A percentile compares a stretch with the other conserved stretches of the same genome.
These are phyloP conservation scores for Mycalesis mineus DNA, from an alignment of 2,888 invertebrate genomes.

Conservation along the genomic window DNA sequence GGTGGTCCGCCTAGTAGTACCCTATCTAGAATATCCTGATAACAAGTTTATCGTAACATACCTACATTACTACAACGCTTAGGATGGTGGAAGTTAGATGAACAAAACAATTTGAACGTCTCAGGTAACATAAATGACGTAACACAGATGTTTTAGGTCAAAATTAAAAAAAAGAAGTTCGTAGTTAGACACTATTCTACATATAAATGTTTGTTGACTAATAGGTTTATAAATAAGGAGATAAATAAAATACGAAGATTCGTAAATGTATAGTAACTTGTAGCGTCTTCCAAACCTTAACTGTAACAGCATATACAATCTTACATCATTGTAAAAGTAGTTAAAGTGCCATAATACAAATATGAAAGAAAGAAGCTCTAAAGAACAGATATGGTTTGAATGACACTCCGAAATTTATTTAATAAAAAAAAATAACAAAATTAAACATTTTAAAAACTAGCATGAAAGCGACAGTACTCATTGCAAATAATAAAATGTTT, in stretches of 20 bases:
- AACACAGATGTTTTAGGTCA: not conserved
- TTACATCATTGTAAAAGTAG: not conserved
- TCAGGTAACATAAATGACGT: not conserved
- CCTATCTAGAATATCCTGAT: conserved; percentile 16
- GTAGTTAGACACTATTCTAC: too few species aligned
- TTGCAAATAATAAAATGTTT: not conserved
- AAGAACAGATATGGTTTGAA: not conserved
- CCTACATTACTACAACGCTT: conserved; percentile 9
- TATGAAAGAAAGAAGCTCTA: not conserved
- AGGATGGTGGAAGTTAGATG: not conserved
- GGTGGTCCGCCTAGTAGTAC: conserved; percentile 23
- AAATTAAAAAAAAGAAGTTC: not conserved
- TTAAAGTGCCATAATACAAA: not conserved
- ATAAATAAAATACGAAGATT: not conserved
- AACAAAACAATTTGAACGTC: not conserved
- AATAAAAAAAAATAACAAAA: not conserved
- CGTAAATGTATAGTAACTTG: not conserved
- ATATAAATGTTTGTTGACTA: not conserved
- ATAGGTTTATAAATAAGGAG: not conserved
- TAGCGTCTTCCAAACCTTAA: not conserved
- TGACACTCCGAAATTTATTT: not conserved
- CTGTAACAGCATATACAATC: not conserved
- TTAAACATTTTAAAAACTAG: not conserved
- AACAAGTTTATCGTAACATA: conserved; percentile 17
- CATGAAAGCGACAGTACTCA: conserved; percentile 6